Evolutionary conservation across 1,140 invertebrate species (phyloP).

Genomic region (Ceratosolen solmsi): DNA sequence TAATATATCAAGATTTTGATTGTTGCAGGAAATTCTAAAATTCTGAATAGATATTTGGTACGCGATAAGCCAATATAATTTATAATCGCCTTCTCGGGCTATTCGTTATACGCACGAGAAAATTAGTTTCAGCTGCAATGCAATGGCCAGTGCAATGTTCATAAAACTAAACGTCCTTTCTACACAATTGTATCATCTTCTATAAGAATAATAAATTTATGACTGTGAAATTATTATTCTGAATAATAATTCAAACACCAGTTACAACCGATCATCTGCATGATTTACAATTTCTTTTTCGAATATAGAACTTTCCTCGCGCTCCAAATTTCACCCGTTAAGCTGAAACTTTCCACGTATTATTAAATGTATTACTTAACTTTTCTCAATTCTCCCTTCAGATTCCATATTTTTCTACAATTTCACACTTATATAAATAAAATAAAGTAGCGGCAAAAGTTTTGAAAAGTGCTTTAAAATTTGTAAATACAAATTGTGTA

Average conservation of each 20-base stretch:
- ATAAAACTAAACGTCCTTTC: too few relatives aligned
- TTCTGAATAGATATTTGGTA: neutral
- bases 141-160: too few relatives aligned
- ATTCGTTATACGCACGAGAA: too few relatives aligned
- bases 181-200: too few relatives aligned
- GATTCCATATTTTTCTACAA: neutral
- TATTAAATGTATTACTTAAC: conserved; percentile 25
- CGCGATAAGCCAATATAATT: neutral
- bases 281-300: conserved; percentile 2
- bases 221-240: neutral
- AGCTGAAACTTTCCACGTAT: neutral
- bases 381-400: neutral
- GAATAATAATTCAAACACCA: neutral
- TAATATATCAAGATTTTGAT: neutral
- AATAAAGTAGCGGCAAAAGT: neutral
- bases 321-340: neutral
- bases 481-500: neutral
- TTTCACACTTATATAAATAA: neutral
- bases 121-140: too few relatives aligned
- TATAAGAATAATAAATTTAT: neutral
- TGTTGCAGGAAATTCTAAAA: neutral
- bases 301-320: neutral
- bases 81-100: neutral
- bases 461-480: neutral
- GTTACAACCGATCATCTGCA: neutral